Evolutionary conservation across 2,797 vertebrate genomes (phyloP).

Genomic region (Petrocephalus sullivani): DNA sequence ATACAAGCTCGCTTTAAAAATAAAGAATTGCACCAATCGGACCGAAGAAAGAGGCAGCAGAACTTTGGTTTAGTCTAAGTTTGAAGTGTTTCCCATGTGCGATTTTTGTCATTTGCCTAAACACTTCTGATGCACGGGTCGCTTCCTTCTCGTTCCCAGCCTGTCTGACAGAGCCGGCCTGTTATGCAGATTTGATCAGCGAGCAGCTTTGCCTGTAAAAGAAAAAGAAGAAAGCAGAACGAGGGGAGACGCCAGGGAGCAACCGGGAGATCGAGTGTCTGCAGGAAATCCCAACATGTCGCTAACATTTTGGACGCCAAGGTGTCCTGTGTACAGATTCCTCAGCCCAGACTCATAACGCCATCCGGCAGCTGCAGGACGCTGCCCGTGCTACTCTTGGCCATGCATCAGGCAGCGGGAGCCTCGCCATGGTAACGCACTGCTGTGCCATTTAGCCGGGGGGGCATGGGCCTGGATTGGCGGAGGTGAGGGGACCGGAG

Average conservation of each 20-base stretch:
- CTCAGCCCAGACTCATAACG: constrained; percentile 66
- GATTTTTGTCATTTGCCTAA: constrained; percentile 29
- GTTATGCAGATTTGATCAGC: constrained; percentile 26
- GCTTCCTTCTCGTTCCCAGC: constrained; percentile 19
- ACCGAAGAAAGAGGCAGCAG: constrained; percentile 15
- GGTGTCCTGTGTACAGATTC: constrained; percentile 55
- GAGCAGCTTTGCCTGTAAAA: constrained; percentile 30
- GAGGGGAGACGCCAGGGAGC: constrained; percentile 23
- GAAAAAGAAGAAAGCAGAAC: constrained; percentile 15
- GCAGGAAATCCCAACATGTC: constrained; percentile 52
- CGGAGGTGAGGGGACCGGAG: not conserved
- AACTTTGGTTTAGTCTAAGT: constrained; percentile 19
- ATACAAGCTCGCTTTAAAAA: constrained; percentile 17
- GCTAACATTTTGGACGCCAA: constrained; percentile 56
- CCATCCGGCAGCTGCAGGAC: constrained; percentile 51
- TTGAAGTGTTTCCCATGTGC: constrained; percentile 24
- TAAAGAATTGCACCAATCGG: constrained; percentile 27
- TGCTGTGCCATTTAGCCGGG: constrained; percentile 24
- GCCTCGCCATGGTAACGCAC: constrained; percentile 52
- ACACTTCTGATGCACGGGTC: constrained; percentile 15
- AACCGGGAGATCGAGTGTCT: constrained; percentile 52
- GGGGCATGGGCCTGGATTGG: not conserved
- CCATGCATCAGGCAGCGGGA: constrained; percentile 58
- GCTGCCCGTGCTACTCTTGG: constrained; percentile 55
- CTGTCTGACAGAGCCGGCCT: constrained; percentile 26